Evolutionary conservation across 2,888 invertebrate species (phyloP).

Genomic region (Zhuqinia jingwanae): DNA sequence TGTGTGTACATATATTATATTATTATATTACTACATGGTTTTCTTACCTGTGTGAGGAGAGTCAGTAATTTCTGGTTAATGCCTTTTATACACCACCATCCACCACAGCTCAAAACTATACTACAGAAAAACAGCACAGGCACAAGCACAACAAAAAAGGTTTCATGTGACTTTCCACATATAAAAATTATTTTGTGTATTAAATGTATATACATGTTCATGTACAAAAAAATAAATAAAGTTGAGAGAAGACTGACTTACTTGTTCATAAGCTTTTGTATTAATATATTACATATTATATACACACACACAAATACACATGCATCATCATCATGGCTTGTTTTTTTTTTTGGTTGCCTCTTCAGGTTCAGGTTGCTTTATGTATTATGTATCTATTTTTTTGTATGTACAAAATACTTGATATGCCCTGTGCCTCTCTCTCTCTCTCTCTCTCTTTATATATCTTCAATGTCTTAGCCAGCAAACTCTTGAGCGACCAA

Average conservation of each 20-base stretch:
- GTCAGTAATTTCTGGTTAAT: constrained; percentile 61
- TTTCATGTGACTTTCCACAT: constrained; percentile 26
- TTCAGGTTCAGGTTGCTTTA: constrained; percentile 30
- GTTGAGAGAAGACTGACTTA: constrained; percentile 5
- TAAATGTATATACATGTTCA: constrained; percentile 11
- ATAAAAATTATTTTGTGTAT: not conserved
- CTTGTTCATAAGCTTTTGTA: constrained; percentile 35
- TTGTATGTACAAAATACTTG: not conserved
- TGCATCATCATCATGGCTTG: not conserved
- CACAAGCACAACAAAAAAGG: not conserved
- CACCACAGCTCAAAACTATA: no score
- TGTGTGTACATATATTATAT: not conserved
- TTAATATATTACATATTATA: constrained; percentile 18
- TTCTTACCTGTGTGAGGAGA: constrained; percentile 43
- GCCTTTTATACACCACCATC: constrained; percentile 1
- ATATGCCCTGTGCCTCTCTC: not conserved
- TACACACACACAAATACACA: no score
- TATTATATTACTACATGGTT: not conserved
- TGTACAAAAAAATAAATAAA: no score
- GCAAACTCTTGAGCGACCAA: constrained; percentile 75
- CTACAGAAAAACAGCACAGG: not conserved
- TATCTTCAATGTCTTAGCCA: constrained; percentile 68
- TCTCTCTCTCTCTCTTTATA: not conserved
- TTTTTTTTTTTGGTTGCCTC: constrained; percentile 44
- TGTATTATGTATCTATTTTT: no score